Evolutionary conservation across 1,140 invertebrate genomes (phyloP), one percentile per base, ranked within the genome.

Genomic region (Linepithema humile): DNA sequence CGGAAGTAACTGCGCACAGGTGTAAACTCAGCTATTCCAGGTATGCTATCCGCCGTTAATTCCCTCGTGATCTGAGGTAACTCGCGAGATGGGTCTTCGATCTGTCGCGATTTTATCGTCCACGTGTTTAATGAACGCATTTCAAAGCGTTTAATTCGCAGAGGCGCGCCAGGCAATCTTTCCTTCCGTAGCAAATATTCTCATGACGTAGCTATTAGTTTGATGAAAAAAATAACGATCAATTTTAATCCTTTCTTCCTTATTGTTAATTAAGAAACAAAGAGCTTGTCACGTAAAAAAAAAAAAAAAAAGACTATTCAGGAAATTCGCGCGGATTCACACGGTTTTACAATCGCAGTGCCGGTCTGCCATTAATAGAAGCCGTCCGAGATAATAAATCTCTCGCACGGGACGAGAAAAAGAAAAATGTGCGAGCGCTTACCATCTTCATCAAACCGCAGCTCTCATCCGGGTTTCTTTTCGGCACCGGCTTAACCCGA

Each of bases 11-110:
- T 64, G 57, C 78, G 32, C 59, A 55, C 72, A 83, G 82, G 59
- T 75, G 72, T 83, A 83, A 83, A 83, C 82, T 83, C 26, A 55
- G 45, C 69, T 75, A 75, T 65, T 83, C 20, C 17, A 74, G 43
- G 2, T 50, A 74, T 48, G 40, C 48, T 50, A 50, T 48, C 5
- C 65, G 53, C 20, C 57, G 45, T 83, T 83, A 75, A 64, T 75
- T 83, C 45, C 35, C 26, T 0, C 35, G 35, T 10, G 75, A 40
- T 80, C 26, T 80, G 5, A 69, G 35, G 60, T 55, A 9, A 5
- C 23, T 38, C 60, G 45, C 32, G 20, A 53, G 29, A 53, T 78
- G 60, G 17, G 3, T 20, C 6, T 40, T 80, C 48, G 35, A 50
- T 55, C 29, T 55, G 23, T 40, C 35, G 48, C 45, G 10, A 7